Conservation (phyloP, 2,113 vertebrate species). For the Zootoca vivipara region DNA sequence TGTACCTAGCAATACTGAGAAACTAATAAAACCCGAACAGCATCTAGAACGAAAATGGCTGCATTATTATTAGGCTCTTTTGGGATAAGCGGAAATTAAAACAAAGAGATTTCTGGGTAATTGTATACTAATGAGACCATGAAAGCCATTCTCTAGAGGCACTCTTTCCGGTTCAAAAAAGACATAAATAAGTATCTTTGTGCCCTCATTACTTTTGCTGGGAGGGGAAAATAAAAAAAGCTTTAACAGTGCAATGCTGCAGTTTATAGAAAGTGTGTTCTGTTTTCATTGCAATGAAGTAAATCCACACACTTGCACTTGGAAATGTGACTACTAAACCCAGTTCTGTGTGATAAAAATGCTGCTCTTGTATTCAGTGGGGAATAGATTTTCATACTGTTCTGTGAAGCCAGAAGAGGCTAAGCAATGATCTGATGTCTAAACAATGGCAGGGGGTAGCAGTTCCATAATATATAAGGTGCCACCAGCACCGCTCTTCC, state of each 20-base stretch:
- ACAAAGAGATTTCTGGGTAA: slow-evolving; percentile 24
- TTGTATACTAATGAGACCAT: slow-evolving; percentile 25
- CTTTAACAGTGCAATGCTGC: background rate
- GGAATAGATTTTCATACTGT: too few species aligned
- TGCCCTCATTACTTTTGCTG: slow-evolving; percentile 25
- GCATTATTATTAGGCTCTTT: slow-evolving; percentile 27
- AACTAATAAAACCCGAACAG: slow-evolving; percentile 27
- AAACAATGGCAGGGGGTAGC: too few species aligned
- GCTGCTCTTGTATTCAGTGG: background rate
- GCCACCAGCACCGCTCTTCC: too few species aligned
- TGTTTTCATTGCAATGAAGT: background rate
- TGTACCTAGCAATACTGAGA: background rate
- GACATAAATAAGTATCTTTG: background rate
- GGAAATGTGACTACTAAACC: background rate
- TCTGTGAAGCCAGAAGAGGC: too few species aligned
- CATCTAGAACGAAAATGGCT: slow-evolving; percentile 20
- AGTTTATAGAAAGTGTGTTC: background rate
- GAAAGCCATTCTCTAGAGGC: slow-evolving; percentile 3
- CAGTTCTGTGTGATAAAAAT: background rate
- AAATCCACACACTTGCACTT: background rate
- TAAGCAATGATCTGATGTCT: too few species aligned
- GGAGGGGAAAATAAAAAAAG: background rate
- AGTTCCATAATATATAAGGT: too few species aligned
- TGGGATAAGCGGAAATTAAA: slow-evolving; percentile 33
- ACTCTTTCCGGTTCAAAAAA: slow-evolving; percentile 26